Evolutionary conservation across 2,888 invertebrate genomes (phyloP), one percentile per base, ranked within the genome.

Genomic region (Zygogramma bicolorata): DNA sequence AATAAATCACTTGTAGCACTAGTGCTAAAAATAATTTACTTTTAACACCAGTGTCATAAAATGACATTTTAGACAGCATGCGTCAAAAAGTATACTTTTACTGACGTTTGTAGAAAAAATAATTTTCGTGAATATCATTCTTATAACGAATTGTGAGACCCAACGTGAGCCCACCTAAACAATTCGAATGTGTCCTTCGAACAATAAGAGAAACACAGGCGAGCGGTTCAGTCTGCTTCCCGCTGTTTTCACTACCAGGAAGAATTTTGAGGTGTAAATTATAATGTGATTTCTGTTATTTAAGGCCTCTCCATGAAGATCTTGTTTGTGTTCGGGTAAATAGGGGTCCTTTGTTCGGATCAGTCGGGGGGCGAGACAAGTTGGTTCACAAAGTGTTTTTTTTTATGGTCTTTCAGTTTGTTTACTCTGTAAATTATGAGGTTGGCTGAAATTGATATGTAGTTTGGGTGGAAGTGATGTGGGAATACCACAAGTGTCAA

Each of bases 241-340:
- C 74, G 76, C 79, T 76, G 78, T 68, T 76, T 69, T 63, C 73
- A 74, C 71, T 69, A 79, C 79, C 78, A 77, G 79, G 80, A 80
- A 81, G 81, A 76, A 78, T 77, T 79, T 76, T 74, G 63, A 82
- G 81, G 82, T 82, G 81, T 82, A 81, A 82, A 82, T 82, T 82
- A 82, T 82, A 81, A 79, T 78, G 71, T 79, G 73, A 75, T 80
- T 78, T 81, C 81, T 80, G 80, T 82, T 82, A 81, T 82, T 81
- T 81, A 79, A 77, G 70, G 71, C 76, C 81, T 77, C 79, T 78
- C 77, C 79, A 80, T 81, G 80, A 82, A 82, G 79, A 80, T 81
- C 81, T 81, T 81, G 79, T 81, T 82, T 78, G 46, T 46, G 63
- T 46, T 46, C 18, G 29, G 46, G 80, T 81, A 81, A 81, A 81